A percentile compares a stretch with the other conserved stretches of the same genome.
Evolutionary conservation across 2,888 invertebrate species (phyloP).

Genomic region (Leucophenga montana): DNA sequence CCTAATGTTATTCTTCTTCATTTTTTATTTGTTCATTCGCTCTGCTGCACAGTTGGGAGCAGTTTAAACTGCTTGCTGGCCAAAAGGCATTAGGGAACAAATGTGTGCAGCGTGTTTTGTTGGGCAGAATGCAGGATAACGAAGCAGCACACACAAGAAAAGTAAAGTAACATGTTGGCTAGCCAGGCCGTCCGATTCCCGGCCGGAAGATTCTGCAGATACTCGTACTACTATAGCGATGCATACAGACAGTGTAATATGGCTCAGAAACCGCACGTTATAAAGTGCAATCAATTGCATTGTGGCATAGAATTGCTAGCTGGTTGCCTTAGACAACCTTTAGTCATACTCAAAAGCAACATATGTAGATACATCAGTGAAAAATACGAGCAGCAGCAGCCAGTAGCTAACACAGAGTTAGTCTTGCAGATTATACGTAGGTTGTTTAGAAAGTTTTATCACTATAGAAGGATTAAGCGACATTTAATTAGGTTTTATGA

Average conservation of each 20-base stretch:
- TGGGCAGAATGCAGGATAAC: no score
- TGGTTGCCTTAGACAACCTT: background rate
- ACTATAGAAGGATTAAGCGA: no score
- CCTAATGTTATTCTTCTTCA: no score
- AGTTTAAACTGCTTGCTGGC: conserved; percentile 2
- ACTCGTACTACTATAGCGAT: background rate
- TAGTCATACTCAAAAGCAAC: conserved; percentile 19
- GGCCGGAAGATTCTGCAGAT: background rate
- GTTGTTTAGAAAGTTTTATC: no score
- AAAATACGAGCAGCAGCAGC: conserved; percentile 1
- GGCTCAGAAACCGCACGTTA: conserved; percentile 67
- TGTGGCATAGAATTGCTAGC: conserved; percentile 38
- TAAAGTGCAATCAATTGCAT: conserved; percentile 69
- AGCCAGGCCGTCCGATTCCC: no score
- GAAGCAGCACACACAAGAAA: conserved; percentile 23
- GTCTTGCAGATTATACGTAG: background rate
- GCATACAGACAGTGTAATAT: conserved; percentile 60
- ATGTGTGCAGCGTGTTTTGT: no score
- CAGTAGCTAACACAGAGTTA: background rate
- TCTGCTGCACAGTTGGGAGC: background rate
- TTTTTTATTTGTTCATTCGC: no score
- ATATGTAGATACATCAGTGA: conserved; percentile 17
- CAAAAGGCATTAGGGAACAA: conserved; percentile 59
- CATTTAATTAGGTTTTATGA: no score
- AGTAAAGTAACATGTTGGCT: background rate